Evolutionary conservation across 1,140 invertebrate genomes (phyloP).

Genomic region (Copidosoma floridanum): DNA sequence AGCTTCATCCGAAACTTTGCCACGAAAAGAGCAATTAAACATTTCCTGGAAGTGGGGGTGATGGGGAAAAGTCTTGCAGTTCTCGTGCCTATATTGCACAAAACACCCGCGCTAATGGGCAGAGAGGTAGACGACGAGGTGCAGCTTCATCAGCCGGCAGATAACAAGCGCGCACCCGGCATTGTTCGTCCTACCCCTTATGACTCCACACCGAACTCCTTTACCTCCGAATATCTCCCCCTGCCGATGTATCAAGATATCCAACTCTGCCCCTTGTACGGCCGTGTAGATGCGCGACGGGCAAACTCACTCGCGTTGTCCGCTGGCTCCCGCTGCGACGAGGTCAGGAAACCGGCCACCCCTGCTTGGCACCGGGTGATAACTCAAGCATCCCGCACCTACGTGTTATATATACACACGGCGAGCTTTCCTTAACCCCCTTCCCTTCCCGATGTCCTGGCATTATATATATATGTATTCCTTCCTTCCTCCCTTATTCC

Average conservation of each 20-base stretch:
- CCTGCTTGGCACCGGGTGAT: constrained; percentile 42
- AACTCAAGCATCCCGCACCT: constrained; percentile 40
- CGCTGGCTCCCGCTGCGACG: no score
- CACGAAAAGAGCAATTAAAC: constrained; percentile 28
- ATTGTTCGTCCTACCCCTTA: constrained; percentile 14
- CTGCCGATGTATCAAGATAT: no score
- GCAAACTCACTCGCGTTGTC: no score
- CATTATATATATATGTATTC: no score
- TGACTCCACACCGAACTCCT: neutral
- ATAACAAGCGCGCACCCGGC: neutral
- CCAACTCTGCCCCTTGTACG: no score
- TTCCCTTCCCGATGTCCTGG: no score
- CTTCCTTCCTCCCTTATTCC: constrained; percentile 35
- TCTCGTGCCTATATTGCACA: no score
- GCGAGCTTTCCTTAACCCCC: no score
- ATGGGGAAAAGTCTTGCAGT: constrained; percentile 25
- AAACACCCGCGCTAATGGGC: neutral
- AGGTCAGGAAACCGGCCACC: no score
- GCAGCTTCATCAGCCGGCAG: constrained; percentile 10
- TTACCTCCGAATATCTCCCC: no score
- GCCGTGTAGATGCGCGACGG: no score
- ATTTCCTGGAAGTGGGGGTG: constrained; percentile 18
- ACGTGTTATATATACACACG: constrained; percentile 23
- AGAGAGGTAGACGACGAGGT: neutral
- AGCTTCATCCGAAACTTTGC: no score